Conservation (phyloP, 2,113 vertebrate genomes). For the Erpornis zantholeuca region DNA sequence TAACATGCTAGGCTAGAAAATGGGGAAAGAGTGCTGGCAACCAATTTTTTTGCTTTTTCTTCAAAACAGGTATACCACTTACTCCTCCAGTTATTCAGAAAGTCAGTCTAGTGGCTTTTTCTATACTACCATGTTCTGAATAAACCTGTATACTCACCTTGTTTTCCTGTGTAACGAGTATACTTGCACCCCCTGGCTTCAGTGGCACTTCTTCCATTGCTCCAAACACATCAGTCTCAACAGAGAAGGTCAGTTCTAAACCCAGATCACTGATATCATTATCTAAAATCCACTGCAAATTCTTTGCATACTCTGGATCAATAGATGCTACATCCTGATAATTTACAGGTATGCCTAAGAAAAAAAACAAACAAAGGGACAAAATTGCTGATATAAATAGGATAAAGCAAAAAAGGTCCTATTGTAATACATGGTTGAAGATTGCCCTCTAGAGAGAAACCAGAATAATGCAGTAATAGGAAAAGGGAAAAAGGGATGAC, state of each 20-base stretch:
- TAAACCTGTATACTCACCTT: conserved; percentile 78
- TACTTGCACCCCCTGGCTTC: conserved; percentile 89
- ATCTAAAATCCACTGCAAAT: conserved; percentile 98
- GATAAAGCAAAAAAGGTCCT: not conserved
- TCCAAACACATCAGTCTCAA: conserved; percentile 96
- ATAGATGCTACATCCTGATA: conserved; percentile 99
- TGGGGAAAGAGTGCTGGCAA: not conserved
- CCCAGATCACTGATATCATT: conserved; percentile 98
- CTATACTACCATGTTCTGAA: not conserved
- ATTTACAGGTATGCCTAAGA: conserved; percentile 94
- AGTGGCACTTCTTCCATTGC: conserved; percentile 97
- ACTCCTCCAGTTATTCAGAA: not conserved
- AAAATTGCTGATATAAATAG: not conserved
- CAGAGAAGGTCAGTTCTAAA: conserved; percentile 94
- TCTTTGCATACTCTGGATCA: conserved; percentile 98
- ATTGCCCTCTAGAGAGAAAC: conserved; percentile 76
- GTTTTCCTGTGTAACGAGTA: conserved; percentile 95
- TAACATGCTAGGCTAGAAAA: not conserved
- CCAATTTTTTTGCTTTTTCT: not conserved
- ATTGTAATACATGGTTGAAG: conserved; percentile 59
- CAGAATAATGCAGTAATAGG: conserved; percentile 39
- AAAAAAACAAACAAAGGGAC: not conserved
- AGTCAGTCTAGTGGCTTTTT: not conserved
- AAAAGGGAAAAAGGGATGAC: not conserved
- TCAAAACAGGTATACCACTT: not conserved